A percentile compares a stretch with the other conserved stretches of the same genome.
phyloP scores from a whole-genome alignment of 2,113 vertebrate species.

The Ailurus styani region DNA sequence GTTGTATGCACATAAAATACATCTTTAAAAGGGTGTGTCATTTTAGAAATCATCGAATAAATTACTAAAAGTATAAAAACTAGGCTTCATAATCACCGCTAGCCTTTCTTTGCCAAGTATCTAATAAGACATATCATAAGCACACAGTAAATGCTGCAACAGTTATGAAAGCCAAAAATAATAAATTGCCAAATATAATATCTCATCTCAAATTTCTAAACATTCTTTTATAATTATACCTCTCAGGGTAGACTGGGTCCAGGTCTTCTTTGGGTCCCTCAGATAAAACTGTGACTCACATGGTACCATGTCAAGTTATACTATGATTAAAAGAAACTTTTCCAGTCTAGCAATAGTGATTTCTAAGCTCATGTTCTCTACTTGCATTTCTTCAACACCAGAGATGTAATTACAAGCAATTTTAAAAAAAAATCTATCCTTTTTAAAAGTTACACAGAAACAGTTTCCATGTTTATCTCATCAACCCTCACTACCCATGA shows the following conservation, averaged over 20 bases:
- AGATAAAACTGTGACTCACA: neutral
- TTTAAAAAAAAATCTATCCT: neutral
- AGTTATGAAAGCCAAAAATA: neutral
- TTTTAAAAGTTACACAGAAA: neutral
- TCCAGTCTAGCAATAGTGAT: neutral
- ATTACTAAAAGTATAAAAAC: constrained; percentile 24
- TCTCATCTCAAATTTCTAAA: neutral
- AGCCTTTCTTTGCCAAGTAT: neutral
- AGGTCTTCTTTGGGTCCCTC: neutral
- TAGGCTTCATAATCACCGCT: neutral
- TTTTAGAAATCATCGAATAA: constrained; percentile 38
- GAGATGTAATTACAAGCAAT: neutral
- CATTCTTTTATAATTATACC: neutral
- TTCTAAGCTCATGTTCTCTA: neutral
- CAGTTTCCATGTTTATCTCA: neutral
- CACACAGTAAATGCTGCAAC: neutral
- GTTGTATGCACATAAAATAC: constrained; percentile 7
- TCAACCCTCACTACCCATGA: neutral
- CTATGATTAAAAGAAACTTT: neutral
- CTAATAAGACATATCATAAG: neutral
- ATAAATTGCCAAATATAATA: neutral
- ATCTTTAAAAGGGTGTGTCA: neutral
- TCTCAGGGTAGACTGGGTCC: neutral
- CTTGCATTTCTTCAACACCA: neutral
- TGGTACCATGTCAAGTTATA: neutral